Base-by-base conservation (phyloP, 2,888 invertebrate genomes). In the Tinea semifulvella region DNA sequence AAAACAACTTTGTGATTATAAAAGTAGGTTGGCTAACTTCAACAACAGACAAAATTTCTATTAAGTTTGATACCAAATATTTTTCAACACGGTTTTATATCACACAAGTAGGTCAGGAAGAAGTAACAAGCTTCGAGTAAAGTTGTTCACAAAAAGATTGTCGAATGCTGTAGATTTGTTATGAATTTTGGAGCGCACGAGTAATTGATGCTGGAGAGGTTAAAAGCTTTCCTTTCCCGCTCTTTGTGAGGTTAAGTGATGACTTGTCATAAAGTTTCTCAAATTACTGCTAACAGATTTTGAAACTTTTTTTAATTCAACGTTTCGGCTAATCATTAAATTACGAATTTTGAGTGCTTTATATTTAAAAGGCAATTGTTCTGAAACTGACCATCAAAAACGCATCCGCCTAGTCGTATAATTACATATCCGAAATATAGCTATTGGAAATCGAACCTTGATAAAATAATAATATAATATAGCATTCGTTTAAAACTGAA, bases 121-220 rank as follows among this genome's bases (percentile, higher is more conserved):
- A 31, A 31, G 31, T 31, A 31, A 31, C 38, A 19, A 5, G 19
- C 6, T 18, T 38, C 18, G 18, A 38, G 10, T 17, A 18, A 38
- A 38, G 14, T 38, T 38, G 17, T 38, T 38, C 16, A 38, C 26
- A 26, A 7, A 31, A 38, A 38, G 38, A 38, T 27, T 31, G 38
- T 19, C 38, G 18, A 38, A 38, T 38, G 38, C 17, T 31, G 38
- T 14, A 19, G 17, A 19, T 57, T 55, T 54, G 56, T 57, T 57
- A 57, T 53, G 57, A 61, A 64, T 61, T 63, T 66, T 62, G 56
- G 56, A 52, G 57, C 56, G 55, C 55, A 53, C 53, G 49, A 62
- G 61, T 66, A 65, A 71, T 68, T 68, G 62, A 58, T 55, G 57
- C 57, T 68, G 58, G 54, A 70, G 68, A 61, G 65, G 57, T 65